A percentile compares a stretch with the other conserved stretches of the same genome.
These are phyloP conservation scores for Tautogolabrus adspersus DNA, from an alignment of 2,113 vertebrate genomes.

Conservation along the genomic window DNA sequence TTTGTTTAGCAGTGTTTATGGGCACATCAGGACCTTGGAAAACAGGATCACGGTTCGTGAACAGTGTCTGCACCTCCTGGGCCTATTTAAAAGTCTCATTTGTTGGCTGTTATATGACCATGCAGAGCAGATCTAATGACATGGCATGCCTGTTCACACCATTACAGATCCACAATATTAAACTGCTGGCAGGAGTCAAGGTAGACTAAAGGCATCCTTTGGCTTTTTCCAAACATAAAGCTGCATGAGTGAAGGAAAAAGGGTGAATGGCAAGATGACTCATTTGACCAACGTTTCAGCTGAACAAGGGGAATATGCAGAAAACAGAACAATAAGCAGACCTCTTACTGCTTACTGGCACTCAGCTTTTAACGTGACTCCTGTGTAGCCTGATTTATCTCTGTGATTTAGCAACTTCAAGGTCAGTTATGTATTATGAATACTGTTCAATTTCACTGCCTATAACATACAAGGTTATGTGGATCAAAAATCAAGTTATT, in stretches of 20 bases:
- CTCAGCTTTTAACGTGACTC: background rate
- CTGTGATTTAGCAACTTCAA: background rate
- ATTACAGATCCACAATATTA: conserved; percentile 48
- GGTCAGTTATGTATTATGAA: background rate
- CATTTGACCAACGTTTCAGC: conserved; percentile 29
- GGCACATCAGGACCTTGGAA: conserved; percentile 21
- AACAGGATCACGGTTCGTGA: conserved; percentile 9
- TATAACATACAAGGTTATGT: background rate
- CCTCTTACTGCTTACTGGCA: conserved; percentile 26
- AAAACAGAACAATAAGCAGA: conserved; percentile 37
- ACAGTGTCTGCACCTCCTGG: conserved; percentile 33
- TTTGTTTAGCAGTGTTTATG: conserved; percentile 46
- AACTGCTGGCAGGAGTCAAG: conserved; percentile 33
- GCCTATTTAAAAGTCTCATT: conserved; percentile 43
- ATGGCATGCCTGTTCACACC: conserved; percentile 38
- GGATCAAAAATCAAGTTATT: background rate
- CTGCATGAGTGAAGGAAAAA: conserved; percentile 23
- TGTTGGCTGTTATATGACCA: conserved; percentile 40
- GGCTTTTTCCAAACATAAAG: conserved; percentile 55
- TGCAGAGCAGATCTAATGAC: conserved; percentile 53
- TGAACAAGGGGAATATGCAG: conserved; percentile 46
- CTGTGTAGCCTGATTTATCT: conserved; percentile 5
- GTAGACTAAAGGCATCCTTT: conserved; percentile 54
- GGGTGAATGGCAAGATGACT: conserved; percentile 22
- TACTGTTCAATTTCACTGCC: background rate